Evolutionary conservation across 2,888 invertebrate genomes (phyloP).

Genomic region (Ichneumoninae sp.): DNA sequence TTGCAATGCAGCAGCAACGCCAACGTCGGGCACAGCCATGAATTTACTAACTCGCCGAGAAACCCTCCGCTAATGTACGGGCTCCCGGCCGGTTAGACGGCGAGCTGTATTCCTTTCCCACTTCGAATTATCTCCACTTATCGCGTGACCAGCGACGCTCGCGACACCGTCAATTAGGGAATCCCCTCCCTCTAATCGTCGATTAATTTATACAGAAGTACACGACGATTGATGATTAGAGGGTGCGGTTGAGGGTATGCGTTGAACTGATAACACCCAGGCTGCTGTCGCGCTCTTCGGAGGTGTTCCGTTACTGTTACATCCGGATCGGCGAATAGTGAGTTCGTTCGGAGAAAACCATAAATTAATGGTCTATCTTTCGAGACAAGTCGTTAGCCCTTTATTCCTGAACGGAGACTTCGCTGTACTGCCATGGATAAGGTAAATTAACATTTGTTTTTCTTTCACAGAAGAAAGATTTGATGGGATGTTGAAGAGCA

Average conservation of each 20-base stretch:
- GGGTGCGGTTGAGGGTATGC: neutral
- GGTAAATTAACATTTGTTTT: too few species aligned
- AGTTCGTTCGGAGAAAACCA: too few species aligned
- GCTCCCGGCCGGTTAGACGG: neutral
- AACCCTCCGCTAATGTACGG: slow-evolving; percentile 35
- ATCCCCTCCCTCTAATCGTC: slow-evolving; percentile 52
- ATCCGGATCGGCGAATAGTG: too few species aligned
- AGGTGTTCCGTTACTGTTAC: neutral
- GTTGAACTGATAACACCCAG: neutral
- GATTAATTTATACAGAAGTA: slow-evolving; percentile 54
- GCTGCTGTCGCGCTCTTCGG: neutral
- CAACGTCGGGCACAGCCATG: slow-evolving; percentile 4
- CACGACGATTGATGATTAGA: slow-evolving; percentile 57
- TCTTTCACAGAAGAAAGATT: too few species aligned
- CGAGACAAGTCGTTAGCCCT: too few species aligned
- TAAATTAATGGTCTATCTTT: too few species aligned
- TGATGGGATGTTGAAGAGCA: too few species aligned
- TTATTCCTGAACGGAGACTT: too few species aligned
- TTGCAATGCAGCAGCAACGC: slow-evolving; percentile 22
- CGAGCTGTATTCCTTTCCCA: slow-evolving; percentile 16
- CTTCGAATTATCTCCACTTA: slow-evolving; percentile 63
- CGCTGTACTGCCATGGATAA: too few species aligned
- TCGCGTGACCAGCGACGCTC: slow-evolving; percentile 62
- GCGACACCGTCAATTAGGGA: slow-evolving; percentile 60
- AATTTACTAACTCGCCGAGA: slow-evolving; percentile 34